Base-by-base conservation (phyloP, 35 echinoderm and acorn worm genomes). In the Lytechinus pictus region DNA sequence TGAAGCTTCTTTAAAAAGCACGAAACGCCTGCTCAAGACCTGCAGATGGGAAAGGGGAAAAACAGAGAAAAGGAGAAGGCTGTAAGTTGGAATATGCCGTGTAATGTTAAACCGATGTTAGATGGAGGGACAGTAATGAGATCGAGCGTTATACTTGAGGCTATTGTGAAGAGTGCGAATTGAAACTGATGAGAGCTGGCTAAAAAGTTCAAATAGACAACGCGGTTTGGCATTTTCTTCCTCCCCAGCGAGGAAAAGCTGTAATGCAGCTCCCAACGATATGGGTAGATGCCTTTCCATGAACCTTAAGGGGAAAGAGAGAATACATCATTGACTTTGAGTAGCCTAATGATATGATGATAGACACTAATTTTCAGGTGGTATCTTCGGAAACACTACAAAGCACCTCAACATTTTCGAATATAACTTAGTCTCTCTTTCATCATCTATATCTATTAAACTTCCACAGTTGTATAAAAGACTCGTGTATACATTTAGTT, bases 101-200 rank as follows among this genome's bases (percentile, higher is more conserved):
- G 92, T 53, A 93, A 93, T 93, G 52, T 93, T 93, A 93, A 93
- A 93, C 92, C 92, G 9, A 21, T n/a, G 55, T 57, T 16, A 93
- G 53, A 27, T 10, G 28, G 28, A 12, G 92, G 54, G 92, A 57
- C 54, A 54, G 92, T 55, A 93, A 93, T 27, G 53, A 54, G 53
- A 93, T 57, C 16, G 53, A 57, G 27, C 29, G 9, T 27, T 24
- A 19, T 54, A 54, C 92, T 93, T 55, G 92, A 53, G 92, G 92
- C 92, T 54, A 55, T 57, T 27, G 92, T 54, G 52, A 57, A 93
- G 92, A 55, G 92, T 57, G 92, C 92, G 92, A 93, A 27, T 54
- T 93, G 54, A 55, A 54, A 93, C 54, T 54, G 92, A 54, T 55
- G 92, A 29, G 92, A 44, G 88, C 29, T 90, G 92, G 29, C 88